Conservation (phyloP, 2,797 vertebrate species). For the Chromobotia macracanthus region DNA sequence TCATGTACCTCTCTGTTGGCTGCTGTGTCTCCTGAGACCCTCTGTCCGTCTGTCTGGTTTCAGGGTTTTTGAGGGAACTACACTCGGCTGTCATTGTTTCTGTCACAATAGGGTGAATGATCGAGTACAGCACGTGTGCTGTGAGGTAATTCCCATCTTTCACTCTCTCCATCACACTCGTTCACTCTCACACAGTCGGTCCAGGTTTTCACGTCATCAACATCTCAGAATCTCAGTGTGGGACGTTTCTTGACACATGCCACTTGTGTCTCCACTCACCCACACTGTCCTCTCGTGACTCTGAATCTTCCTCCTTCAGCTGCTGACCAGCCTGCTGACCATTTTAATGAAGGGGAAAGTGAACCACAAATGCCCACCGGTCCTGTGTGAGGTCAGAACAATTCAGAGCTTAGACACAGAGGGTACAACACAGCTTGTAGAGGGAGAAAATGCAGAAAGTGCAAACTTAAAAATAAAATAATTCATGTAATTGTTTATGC, state of each 20-base stretch:
- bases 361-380: background rate
- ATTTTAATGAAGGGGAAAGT: background rate
- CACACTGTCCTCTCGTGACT: background rate
- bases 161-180: constrained; percentile 26
- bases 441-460: too few species aligned
- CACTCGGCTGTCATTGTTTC: constrained; percentile 72
- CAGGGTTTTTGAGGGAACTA: constrained; percentile 74
- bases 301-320: background rate
- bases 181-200: constrained; percentile 28
- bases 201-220: constrained; percentile 33
- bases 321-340: constrained; percentile 23
- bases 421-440: too few species aligned
- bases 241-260: constrained; percentile 8
- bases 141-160: constrained; percentile 66
- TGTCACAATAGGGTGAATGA: constrained; percentile 79
- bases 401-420: background rate
- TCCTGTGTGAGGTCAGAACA: background rate
- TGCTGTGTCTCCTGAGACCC: constrained; percentile 54
- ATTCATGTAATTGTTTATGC: too few species aligned
- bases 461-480: too few species aligned
- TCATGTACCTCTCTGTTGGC: constrained; percentile 68
- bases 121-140: constrained; percentile 77
- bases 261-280: constrained; percentile 25
- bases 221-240: background rate
- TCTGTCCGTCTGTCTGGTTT: constrained; percentile 52